Evolutionary conservation across 1,140 invertebrate species (phyloP).

Genomic region (Drosophila novamexicana): DNA sequence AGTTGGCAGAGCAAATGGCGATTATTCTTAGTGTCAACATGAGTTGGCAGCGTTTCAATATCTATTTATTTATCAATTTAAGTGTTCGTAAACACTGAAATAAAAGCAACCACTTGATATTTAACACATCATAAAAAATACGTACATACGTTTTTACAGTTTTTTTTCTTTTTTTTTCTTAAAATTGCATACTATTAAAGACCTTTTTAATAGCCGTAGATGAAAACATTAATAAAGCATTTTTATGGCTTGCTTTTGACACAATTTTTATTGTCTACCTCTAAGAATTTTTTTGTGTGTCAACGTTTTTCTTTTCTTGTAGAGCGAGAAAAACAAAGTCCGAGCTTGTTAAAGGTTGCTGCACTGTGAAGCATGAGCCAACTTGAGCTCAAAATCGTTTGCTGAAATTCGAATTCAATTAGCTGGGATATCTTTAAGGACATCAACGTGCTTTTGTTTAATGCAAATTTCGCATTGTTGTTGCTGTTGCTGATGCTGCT

Average conservation of each 20-base stretch:
- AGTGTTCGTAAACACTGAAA: conserved; percentile 21
- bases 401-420: conserved; percentile 38
- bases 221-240: conserved; percentile 19
- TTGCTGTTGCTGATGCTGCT: background rate
- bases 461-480: conserved; percentile 21
- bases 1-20: conserved; percentile 27
- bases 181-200: too few relatives aligned
- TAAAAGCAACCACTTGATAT: conserved; percentile 4
- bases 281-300: conserved; percentile 15
- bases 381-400: background rate
- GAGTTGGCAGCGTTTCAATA: conserved; percentile 32
- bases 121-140: conserved; percentile 15
- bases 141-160: too few relatives aligned
- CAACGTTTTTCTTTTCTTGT: background rate
- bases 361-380: background rate
- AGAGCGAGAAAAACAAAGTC: background rate
- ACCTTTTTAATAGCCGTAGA: too few relatives aligned
- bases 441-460: conserved; percentile 7
- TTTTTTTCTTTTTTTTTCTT: too few relatives aligned
- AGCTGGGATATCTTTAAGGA: conserved; percentile 25
- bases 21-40: conserved; percentile 32
- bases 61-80: conserved; percentile 26
- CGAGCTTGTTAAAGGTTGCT: conserved; percentile 2
- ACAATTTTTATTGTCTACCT: conserved; percentile 33
- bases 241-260: conserved; percentile 24